These are phyloP conservation scores for Gambusia affinis DNA, from an alignment of 2,113 vertebrate genomes.

Conservation along the genomic window DNA sequence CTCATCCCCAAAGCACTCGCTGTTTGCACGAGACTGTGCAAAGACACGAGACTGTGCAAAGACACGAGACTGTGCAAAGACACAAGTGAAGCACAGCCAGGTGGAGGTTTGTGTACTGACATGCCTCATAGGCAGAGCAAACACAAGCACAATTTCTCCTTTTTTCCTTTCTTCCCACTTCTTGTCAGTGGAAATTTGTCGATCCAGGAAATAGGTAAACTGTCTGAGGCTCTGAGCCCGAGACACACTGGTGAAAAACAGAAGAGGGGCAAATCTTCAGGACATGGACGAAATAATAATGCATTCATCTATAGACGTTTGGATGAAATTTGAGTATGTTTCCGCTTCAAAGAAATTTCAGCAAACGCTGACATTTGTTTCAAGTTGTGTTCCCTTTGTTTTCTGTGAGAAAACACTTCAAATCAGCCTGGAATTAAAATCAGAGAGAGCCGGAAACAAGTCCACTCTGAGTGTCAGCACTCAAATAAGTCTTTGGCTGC, in stretches of 20 bases:
- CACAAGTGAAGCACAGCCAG: constrained; percentile 48
- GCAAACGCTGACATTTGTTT: not conserved
- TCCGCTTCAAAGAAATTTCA: not conserved
- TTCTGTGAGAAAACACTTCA: constrained; percentile 16
- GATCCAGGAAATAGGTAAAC: constrained; percentile 41
- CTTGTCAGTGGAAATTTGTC: constrained; percentile 51
- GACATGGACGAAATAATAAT: constrained; percentile 26
- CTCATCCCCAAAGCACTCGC: constrained; percentile 38
- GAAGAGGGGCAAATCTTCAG: constrained; percentile 7
- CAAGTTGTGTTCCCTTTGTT: constrained; percentile 16
- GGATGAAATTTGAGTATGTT: not conserved
- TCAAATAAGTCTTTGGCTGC: constrained; percentile 39
- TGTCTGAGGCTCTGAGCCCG: constrained; percentile 25
- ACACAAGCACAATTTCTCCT: constrained; percentile 33
- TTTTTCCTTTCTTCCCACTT: constrained; percentile 2
- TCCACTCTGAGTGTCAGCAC: constrained; percentile 27
- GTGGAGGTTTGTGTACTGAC: constrained; percentile 57
- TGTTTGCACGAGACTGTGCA: constrained; percentile 12
- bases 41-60: constrained; percentile 1
- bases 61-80: not conserved
- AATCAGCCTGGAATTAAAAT: constrained; percentile 15
- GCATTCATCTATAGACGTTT: not conserved
- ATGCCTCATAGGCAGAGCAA: constrained; percentile 28
- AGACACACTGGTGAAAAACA: constrained; percentile 18
- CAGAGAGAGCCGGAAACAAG: constrained; percentile 32